Base-by-base conservation (phyloP, 2,888 invertebrate genomes). In the Syritta pipiens region DNA sequence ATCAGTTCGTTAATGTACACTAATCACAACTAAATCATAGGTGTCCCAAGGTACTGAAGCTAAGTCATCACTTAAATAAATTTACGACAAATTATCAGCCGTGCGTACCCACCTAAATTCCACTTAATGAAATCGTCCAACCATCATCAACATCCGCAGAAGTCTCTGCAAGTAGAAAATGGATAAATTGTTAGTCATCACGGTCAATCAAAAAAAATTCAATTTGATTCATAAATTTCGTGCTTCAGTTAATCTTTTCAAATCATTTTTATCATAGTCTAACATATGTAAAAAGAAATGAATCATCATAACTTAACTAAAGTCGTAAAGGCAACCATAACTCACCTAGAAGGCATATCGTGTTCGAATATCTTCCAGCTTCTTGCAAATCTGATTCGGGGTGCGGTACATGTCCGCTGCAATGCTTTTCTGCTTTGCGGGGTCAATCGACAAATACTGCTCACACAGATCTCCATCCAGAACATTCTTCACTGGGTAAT, bases 381-480 rank as follows among this genome's bases (percentile, higher is more conserved):
- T 99, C 89, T 99, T 99, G 4, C 98, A 97, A 5, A 99, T 98
- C 90, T 99, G 99, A 62, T 96, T 97, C 0, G 98, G 95, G 0
- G 96, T 97, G 85, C 97, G 92, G 87, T 98, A 99, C 85, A 99
- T 91, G 88, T 99, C 98, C 42, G 94, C 93, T 0, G 98, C 95
- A 74, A 99, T 98, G 81, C 95, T 94, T 85, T 97, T 97, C 88
- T 99, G 99, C 88, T 98, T 99, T 0, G 92, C 90, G 0, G 95
- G 93, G 84, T 99, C 99, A 85, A 99, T 92, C 0, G 98, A 97
- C 88, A 97, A 97, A 90, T 96, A 99, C 90, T 99, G 98, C 89
- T 99, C 99, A 89, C 99, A 99, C 48, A 99, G 91, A 89, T 99
- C 99, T 2, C 99, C 99, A 88, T 99, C 99, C 83, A 99, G 95